A percentile compares a stretch with the other conserved stretches of the same genome.
Evolutionary conservation across 2,888 invertebrate species (phyloP).

Genomic region (Tachina lurida): DNA sequence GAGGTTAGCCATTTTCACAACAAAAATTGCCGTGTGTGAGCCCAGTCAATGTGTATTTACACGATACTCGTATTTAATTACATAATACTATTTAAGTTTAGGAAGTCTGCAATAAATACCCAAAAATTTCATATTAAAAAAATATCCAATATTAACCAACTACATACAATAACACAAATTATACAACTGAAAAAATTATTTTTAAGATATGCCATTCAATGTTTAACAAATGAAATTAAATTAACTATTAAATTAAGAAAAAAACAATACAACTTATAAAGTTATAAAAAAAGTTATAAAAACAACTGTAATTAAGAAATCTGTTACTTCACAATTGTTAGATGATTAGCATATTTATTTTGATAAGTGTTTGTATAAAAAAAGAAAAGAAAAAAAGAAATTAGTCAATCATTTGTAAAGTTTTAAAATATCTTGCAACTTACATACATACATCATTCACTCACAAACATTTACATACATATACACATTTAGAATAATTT

Average conservation of each 20-base stretch:
- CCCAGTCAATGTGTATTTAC: no score
- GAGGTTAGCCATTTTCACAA: no score
- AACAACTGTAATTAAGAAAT: constrained; percentile 31
- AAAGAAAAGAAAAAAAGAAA: background rate
- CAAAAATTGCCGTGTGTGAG: no score
- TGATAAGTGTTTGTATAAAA: background rate
- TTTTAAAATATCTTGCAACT: background rate
- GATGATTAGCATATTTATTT: constrained; percentile 7
- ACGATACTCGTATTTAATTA: no score
- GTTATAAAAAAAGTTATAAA: constrained; percentile 24
- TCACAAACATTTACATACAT: background rate
- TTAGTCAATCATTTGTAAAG: constrained; percentile 17
- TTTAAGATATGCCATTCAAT: constrained; percentile 46
- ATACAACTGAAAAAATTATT: constrained; percentile 3
- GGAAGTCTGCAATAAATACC: no score
- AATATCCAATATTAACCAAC: background rate
- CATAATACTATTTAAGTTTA: no score
- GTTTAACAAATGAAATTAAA: constrained; percentile 39
- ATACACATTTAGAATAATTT: background rate
- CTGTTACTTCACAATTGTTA: constrained; percentile 30
- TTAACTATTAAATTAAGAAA: constrained; percentile 32
- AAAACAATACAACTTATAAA: constrained; percentile 35
- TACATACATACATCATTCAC: background rate
- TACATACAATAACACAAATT: constrained; percentile 8
- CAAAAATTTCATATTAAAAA: background rate